Evolutionary conservation across 2,888 invertebrate species (phyloP), one percentile per base, ranked within the genome.

Genomic region (Fragum whitleyi): DNA sequence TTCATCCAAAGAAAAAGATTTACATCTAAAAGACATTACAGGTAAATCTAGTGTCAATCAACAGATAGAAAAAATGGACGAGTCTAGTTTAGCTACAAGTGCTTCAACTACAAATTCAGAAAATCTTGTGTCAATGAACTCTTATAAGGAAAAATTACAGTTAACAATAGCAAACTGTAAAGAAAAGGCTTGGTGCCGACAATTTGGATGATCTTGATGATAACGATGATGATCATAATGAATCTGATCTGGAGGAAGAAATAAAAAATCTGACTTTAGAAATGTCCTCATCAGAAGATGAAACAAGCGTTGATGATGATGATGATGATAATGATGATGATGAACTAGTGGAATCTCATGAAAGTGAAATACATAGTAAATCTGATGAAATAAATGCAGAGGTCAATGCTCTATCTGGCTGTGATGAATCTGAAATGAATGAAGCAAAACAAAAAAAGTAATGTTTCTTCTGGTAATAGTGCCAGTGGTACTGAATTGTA

Each of bases 191-290:
- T 19, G 62, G 62, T n/a, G 59, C 28, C 16, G 26, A 19, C 53
- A 36, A 29, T 62, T 67, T 39, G 67, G 67, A 73, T 19, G 51
- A 73, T 29, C 7, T 23, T 57, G 57, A 57, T 14, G 26, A 57
- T 57, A 23, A 21, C 3, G 14, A 47, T 47, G 57, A 57, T 57
- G 72, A 36, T 26, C 72, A 76, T 16, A 51, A 51, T 26, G 65
- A 39, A 11, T 55, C 16, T 16, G 62, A 80, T 23, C n/a, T n/a
- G n/a, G n/a, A n/a, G n/a, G 62, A 69, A 61, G 67, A 61, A 21
- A 16, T 47, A 36, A 67, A 9, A n/a, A 32, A 77, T 51, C 39
- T 57, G 29, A 59, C 29, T 57, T 23, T 57, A 23, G 26, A 21
- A 2, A 5, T 21, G 9, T 26, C 57, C 28, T 39, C 1, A 1